Conservation (phyloP, 2,113 vertebrate species). For the Onychostoma macrolepis region DNA sequence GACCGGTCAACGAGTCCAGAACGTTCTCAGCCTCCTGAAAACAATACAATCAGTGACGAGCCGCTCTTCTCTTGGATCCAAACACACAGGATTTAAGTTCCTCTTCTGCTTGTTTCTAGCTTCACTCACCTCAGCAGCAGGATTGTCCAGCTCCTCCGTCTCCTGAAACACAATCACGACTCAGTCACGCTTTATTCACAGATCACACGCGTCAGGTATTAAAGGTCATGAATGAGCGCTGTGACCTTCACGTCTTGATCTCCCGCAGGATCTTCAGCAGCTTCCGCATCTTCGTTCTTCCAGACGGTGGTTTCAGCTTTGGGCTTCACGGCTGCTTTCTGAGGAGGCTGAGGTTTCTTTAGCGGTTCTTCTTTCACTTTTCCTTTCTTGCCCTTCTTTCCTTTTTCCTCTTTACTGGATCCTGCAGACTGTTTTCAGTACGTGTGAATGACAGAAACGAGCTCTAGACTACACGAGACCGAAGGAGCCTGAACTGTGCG, state of each 20-base stretch:
- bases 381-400: slow-evolving; percentile 87
- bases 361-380: slow-evolving; percentile 81
- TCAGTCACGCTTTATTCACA: background rate
- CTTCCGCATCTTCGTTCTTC: slow-evolving; percentile 57
- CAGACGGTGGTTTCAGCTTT: slow-evolving; percentile 54
- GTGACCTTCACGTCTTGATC: slow-evolving; percentile 85
- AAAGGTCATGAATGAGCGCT: background rate
- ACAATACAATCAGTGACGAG: background rate
- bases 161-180: slow-evolving; percentile 66
- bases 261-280: slow-evolving; percentile 61
- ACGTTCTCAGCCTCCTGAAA: slow-evolving; percentile 82
- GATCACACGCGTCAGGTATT: background rate
- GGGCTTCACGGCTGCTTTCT: slow-evolving; percentile 74
- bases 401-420: slow-evolving; percentile 85
- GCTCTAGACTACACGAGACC: too few relatives aligned
- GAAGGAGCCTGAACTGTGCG: too few relatives aligned
- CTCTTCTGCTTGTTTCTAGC: too few relatives aligned
- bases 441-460: background rate
- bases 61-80: too few relatives aligned
- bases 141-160: slow-evolving; percentile 87
- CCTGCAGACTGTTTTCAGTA: slow-evolving; percentile 38
- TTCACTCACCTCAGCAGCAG: slow-evolving; percentile 82
- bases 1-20: slow-evolving; percentile 89
- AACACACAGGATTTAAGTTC: too few relatives aligned
- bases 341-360: slow-evolving; percentile 72